phyloP scores from a whole-genome alignment of 1,140 invertebrate species.

The Dryas iulia region DNA sequence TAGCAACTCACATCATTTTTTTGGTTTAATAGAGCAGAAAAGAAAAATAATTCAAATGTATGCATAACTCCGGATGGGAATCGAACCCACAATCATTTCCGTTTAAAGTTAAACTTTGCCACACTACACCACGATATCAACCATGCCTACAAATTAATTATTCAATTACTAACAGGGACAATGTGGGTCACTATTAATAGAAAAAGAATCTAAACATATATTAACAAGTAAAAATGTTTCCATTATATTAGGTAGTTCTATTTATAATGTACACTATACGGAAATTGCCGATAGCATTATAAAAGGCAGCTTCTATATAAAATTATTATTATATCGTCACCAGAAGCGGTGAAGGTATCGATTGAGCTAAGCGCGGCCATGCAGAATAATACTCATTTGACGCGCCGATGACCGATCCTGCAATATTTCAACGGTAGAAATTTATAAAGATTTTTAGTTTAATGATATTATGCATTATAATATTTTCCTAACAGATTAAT shows the following conservation, averaged over 20 bases:
- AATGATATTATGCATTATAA: background rate
- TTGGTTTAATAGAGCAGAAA: no score
- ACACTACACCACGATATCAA: no score
- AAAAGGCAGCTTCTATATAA: background rate
- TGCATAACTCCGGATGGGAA: no score
- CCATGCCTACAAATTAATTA: no score
- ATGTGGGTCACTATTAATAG: no score
- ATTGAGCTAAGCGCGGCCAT: constrained; percentile 8
- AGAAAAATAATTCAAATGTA: no score
- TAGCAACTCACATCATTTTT: no score
- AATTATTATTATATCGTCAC: background rate
- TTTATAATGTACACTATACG: background rate
- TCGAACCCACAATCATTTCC: no score
- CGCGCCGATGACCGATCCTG: constrained; percentile 6
- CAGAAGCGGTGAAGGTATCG: constrained; percentile 2
- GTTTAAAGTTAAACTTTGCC: no score
- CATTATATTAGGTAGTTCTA: no score
- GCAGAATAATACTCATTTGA: constrained; percentile 7
- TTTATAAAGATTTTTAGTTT: background rate
- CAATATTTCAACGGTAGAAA: constrained; percentile 4
- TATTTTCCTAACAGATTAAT: background rate
- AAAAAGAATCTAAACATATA: no score
- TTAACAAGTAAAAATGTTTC: background rate
- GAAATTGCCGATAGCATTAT: background rate
- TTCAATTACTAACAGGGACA: no score